A percentile compares a stretch with the other conserved stretches of the same genome.
Conservation (phyloP, 2,888 invertebrate genomes). For the Bibio marci region DNA sequence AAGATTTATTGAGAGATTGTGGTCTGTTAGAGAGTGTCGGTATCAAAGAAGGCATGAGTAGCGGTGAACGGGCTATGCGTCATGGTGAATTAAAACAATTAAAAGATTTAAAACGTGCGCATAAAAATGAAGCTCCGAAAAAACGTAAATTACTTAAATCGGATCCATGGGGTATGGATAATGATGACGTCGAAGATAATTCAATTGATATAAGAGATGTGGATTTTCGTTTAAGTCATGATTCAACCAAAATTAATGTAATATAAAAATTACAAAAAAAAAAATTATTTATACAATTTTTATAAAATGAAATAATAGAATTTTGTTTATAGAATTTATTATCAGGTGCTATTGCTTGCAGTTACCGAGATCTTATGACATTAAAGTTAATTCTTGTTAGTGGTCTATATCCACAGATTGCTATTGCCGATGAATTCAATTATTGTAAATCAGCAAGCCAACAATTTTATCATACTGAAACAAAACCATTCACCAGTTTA, state of each 20-base stretch:
- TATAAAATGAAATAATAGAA: no score
- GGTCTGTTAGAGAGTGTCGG: slow-evolving; percentile 36
- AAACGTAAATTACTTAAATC: slow-evolving; percentile 59
- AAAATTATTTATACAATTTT: no score
- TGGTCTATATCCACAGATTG: slow-evolving; percentile 90
- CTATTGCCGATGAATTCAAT: slow-evolving; percentile 88
- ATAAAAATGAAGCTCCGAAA: slow-evolving; percentile 49
- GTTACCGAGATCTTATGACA: slow-evolving; percentile 48
- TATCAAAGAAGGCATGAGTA: slow-evolving; percentile 35
- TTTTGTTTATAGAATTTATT: slow-evolving; percentile 34
- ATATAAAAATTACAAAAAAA: no score
- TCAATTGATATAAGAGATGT: slow-evolving; percentile 64
- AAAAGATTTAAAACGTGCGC: slow-evolving; percentile 59
- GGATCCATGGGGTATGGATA: slow-evolving; percentile 48
- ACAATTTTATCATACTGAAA: slow-evolving; percentile 69
- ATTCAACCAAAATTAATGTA: slow-evolving; percentile 52
- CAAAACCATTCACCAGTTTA: slow-evolving; percentile 75
- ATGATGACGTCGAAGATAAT: slow-evolving; percentile 35
- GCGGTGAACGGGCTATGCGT: slow-evolving; percentile 61
- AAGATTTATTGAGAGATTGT: slow-evolving; percentile 59
- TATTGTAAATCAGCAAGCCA: slow-evolving; percentile 70
- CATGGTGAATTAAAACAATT: slow-evolving; percentile 82
- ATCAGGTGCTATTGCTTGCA: slow-evolving; percentile 42
- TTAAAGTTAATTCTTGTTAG: slow-evolving; percentile 71
- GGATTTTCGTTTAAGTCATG: slow-evolving; percentile 70